Conservation (phyloP, 2,888 invertebrate species). For the Pheosia gnoma region DNA sequence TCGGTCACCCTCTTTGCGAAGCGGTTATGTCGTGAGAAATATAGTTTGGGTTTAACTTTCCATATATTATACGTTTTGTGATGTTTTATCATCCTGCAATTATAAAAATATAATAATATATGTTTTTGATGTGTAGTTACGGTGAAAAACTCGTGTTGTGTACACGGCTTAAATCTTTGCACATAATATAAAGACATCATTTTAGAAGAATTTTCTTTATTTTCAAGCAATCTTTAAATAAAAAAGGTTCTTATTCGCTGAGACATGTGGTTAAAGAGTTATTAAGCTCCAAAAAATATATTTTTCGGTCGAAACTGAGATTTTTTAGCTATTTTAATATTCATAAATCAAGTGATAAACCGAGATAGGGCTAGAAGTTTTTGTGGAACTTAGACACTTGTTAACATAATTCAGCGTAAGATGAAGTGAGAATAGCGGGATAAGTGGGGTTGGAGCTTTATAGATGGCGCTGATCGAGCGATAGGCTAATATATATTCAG, state of each 20-base stretch:
- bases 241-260: neutral
- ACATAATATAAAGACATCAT: neutral
- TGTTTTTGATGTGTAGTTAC: no score
- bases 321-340: conserved; percentile 15
- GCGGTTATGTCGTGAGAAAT: conserved; percentile 15
- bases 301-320: conserved; percentile 10
- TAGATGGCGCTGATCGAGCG: neutral
- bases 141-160: no score
- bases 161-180: neutral
- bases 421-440: conserved; percentile 21
- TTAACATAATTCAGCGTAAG: conserved; percentile 16
- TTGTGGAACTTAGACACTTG: conserved; percentile 12
- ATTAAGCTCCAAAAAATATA: neutral
- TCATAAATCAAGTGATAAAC: conserved; percentile 22
- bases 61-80: neutral
- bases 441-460: conserved; percentile 7
- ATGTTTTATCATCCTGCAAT: neutral
- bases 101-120: no score
- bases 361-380: conserved; percentile 9
- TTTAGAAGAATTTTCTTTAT: neutral
- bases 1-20: conserved; percentile 26
- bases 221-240: conserved; percentile 1
- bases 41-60: neutral
- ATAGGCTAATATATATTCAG: neutral
- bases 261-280: conserved; percentile 2